Conservation (phyloP, 1,140 invertebrate genomes). For the Pachyrhynchus sulphureomaculatus region DNA sequence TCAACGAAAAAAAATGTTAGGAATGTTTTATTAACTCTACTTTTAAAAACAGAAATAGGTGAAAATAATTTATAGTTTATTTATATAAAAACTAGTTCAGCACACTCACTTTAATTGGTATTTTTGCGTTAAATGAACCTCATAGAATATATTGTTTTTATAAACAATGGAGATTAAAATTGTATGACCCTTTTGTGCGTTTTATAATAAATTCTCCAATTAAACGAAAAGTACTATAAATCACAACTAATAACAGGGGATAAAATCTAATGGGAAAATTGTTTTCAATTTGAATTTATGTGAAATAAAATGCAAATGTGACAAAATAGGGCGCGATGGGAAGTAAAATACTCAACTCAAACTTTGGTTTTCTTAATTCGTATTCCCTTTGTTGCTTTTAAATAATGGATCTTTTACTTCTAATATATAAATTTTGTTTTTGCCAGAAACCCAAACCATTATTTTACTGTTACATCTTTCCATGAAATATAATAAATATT, state of each 20-base stretch:
- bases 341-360: conserved; percentile 8
- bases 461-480: too few species aligned
- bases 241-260: conserved; percentile 26
- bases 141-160: conserved; percentile 20
- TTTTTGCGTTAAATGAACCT: conserved; percentile 7
- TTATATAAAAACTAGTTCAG: background rate
- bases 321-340: conserved; percentile 4
- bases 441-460: too few species aligned
- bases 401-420: background rate
- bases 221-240: conserved; percentile 28
- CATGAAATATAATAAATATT: too few species aligned
- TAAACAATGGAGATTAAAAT: conserved; percentile 26
- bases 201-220: conserved; percentile 29
- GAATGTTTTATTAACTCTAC: too few species aligned
- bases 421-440: too few species aligned
- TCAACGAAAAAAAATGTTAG: too few species aligned
- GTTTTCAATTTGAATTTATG: conserved; percentile 28
- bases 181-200: conserved; percentile 13
- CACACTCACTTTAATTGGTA: conserved; percentile 14
- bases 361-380: background rate
- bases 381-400: background rate
- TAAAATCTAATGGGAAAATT: conserved; percentile 20
- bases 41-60: too few species aligned
- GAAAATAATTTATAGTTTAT: background rate
- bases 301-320: conserved; percentile 27